Conservation (phyloP, 2,888 invertebrate species). For the Apamea monoglypha region DNA sequence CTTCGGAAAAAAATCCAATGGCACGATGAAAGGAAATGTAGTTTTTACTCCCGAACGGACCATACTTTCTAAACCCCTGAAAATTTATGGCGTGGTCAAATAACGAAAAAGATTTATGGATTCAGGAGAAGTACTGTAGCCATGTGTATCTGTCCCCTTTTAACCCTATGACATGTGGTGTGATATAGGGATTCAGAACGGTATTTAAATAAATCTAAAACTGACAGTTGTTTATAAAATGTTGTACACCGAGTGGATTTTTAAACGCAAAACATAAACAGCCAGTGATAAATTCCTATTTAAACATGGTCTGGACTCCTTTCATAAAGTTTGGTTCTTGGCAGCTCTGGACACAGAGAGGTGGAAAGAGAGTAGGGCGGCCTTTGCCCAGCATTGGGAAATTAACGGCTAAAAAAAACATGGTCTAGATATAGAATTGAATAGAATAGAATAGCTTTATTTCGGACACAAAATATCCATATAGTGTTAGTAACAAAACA, state of each 20-base stretch:
- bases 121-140: constrained; percentile 19
- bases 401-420: no score
- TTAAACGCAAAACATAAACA: neutral
- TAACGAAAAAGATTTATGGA: constrained; percentile 50
- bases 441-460: no score
- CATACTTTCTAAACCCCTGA: constrained; percentile 28
- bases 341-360: no score
- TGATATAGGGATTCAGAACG: neutral
- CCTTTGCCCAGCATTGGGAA: no score
- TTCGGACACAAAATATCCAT: no score
- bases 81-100: constrained; percentile 48
- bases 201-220: constrained; percentile 1
- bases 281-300: neutral
- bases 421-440: neutral
- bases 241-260: neutral
- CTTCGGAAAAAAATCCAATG: constrained; percentile 11
- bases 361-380: no score
- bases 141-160: constrained; percentile 4
- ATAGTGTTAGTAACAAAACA: no score
- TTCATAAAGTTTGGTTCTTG: no score
- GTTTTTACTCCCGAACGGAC: constrained; percentile 40
- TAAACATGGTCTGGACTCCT: no score
- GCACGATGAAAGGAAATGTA: constrained; percentile 34
- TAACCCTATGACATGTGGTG: constrained; percentile 1
- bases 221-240: neutral